Evolutionary conservation across 2,888 invertebrate genomes (phyloP).

Genomic region (Caenorhabditis sp.): DNA sequence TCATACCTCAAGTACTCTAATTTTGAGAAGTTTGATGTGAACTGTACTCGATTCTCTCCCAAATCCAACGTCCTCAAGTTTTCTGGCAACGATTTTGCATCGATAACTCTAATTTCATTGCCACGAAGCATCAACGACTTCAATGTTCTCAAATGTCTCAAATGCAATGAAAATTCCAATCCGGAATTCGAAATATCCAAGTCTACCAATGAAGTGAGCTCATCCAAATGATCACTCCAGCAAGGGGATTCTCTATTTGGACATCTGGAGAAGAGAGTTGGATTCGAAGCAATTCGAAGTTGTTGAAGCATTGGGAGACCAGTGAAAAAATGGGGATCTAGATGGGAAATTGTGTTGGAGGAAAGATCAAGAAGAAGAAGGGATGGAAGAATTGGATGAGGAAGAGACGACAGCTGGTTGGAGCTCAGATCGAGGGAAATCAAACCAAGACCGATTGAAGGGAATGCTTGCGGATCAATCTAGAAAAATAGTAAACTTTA

Average conservation of each 20-base stretch:
- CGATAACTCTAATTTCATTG: conserved; percentile 66
- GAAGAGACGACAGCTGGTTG: conserved; percentile 72
- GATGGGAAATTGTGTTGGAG: conserved; percentile 70
- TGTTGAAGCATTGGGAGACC: conserved; percentile 77
- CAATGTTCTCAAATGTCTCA: conserved; percentile 60
- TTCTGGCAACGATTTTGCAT: conserved; percentile 70
- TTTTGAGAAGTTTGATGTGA: conserved; percentile 71
- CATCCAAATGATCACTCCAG: conserved; percentile 72
- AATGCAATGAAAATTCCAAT: conserved; percentile 63
- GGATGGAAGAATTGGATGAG: conserved; percentile 77
- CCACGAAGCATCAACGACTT: conserved; percentile 60
- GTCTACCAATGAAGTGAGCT: conserved; percentile 74
- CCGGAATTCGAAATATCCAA: conserved; percentile 75
- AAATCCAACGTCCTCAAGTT: conserved; percentile 72
- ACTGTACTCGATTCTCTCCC: conserved; percentile 76
- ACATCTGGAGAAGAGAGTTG: conserved; percentile 64
- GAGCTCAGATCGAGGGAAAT: conserved; percentile 71
- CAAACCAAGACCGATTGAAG: conserved; percentile 71
- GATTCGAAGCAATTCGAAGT: conserved; percentile 73
- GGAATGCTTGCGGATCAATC: conserved; percentile 72
- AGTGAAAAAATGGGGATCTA: conserved; percentile 74
- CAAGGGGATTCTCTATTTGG: conserved; percentile 55
- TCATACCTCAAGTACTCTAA: conserved; percentile 63
- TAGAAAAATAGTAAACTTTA: conserved; percentile 19
- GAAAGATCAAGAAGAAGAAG: conserved; percentile 77